Conservation (phyloP, 2,113 vertebrate species). For the Urocynchramus pylzowi region DNA sequence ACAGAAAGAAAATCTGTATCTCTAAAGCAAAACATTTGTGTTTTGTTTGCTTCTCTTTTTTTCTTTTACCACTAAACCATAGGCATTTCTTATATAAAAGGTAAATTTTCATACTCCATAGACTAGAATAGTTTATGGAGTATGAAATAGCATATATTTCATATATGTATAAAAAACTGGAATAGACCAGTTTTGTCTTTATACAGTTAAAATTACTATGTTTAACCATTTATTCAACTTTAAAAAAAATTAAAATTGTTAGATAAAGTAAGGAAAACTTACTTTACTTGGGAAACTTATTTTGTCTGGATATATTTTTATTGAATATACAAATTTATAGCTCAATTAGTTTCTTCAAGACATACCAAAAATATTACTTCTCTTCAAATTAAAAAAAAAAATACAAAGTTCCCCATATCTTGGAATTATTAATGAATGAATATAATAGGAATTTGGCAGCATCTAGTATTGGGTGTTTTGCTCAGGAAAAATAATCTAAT, state of each 20-base stretch:
- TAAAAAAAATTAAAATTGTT: background rate
- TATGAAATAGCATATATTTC: too few relatives aligned
- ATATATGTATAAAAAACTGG: too few relatives aligned
- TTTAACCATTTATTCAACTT: background rate
- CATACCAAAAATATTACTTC: background rate
- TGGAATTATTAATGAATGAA: background rate
- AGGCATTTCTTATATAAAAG: background rate
- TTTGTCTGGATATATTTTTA: background rate
- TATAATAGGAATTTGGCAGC: background rate
- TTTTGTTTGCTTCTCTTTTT: background rate
- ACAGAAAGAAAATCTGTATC: background rate
- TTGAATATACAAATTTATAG: background rate
- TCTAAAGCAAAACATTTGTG: background rate
- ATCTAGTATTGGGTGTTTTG: background rate
- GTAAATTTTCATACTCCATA: background rate
- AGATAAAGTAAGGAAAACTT: background rate
- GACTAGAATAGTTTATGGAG: background rate
- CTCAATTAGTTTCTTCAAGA: background rate
- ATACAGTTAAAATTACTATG: background rate
- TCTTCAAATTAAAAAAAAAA: background rate
- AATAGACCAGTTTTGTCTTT: background rate
- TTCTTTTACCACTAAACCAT: background rate
- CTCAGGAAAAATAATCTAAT: background rate
- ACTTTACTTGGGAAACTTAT: background rate
- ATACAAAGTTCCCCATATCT: rapidly evolving